phyloP scores from a whole-genome alignment of 2,797 vertebrate genomes.

The Jordanella pulchra region DNA sequence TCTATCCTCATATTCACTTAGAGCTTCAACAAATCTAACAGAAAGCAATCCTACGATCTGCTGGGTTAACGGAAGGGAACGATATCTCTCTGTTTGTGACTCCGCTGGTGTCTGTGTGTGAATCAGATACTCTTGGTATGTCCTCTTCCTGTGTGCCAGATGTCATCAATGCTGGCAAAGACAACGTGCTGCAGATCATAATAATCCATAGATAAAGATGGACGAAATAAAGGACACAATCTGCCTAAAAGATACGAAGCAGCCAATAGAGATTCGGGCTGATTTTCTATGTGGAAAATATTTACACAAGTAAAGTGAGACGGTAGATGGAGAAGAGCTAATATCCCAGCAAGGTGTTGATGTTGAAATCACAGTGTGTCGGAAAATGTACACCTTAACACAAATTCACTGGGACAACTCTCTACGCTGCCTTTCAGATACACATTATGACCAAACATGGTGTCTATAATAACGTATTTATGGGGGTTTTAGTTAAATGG shows the following conservation, averaged over 20 bases:
- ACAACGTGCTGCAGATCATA: conserved; percentile 27
- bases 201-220: conserved; percentile 33
- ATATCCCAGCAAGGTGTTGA: conserved; percentile 31
- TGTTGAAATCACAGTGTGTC: conserved; percentile 6
- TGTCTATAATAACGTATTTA: too few relatives aligned
- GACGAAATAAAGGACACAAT: conserved; percentile 6
- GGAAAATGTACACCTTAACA: background rate
- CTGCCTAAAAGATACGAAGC: background rate
- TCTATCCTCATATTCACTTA: background rate
- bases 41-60: conserved; percentile 7
- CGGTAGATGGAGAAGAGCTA: conserved; percentile 13
- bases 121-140: conserved; percentile 41
- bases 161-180: conserved; percentile 39
- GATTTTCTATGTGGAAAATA: conserved; percentile 16
- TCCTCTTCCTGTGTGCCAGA: conserved; percentile 33
- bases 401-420: conserved; percentile 12
- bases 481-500: too few relatives aligned
- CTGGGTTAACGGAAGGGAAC: conserved; percentile 8
- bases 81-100: background rate
- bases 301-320: conserved; percentile 6
- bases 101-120: conserved; percentile 8
- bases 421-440: conserved; percentile 21
- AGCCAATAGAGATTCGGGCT: conserved; percentile 1
- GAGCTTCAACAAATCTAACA: background rate
- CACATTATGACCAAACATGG: too few relatives aligned